Percentiles rank a stretch among this genome's conserved stretches.
These are phyloP conservation scores for Nysson spinosus DNA, from an alignment of 2,888 invertebrate species.

Conservation along the genomic window DNA sequence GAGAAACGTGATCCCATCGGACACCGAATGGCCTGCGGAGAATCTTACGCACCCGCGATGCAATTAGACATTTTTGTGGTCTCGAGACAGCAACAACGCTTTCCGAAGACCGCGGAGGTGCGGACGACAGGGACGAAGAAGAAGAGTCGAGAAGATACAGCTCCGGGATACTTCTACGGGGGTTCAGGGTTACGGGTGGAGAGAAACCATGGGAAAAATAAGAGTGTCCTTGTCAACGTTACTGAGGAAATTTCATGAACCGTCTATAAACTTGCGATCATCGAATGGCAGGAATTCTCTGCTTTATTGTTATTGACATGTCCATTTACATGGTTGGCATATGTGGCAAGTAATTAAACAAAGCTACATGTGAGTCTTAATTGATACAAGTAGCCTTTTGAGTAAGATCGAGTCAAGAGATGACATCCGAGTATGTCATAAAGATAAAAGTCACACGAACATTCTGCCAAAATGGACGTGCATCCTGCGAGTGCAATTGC, in stretches of 20 bases:
- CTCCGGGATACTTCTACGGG: constrained; percentile 48
- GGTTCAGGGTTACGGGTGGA: constrained; percentile 61
- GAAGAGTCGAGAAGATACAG: constrained; percentile 38
- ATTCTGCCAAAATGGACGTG: too few species aligned
- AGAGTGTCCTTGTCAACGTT: constrained; percentile 38
- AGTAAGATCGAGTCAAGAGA: too few species aligned
- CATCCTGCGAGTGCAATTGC: too few species aligned
- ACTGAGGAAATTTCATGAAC: constrained; percentile 27
- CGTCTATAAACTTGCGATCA: constrained; percentile 13
- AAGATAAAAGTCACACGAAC: too few species aligned
- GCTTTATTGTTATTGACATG: background rate
- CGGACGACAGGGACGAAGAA: constrained; percentile 20
- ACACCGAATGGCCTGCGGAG: constrained; percentile 18
- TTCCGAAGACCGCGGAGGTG: background rate
- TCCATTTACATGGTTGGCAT: background rate
- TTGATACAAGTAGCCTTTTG: too few species aligned
- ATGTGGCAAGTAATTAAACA: too few species aligned
- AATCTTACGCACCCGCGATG: constrained; percentile 36
- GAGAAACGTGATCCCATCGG: constrained; percentile 23
- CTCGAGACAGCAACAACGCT: constrained; percentile 26
- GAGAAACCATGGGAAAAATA: constrained; percentile 28
- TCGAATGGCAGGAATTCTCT: constrained; percentile 11
- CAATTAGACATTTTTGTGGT: constrained; percentile 61
- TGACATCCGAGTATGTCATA: too few species aligned
- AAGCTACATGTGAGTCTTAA: too few species aligned